phyloP scores from a whole-genome alignment of 2,888 invertebrate genomes.

The Blomia tropicalis region DNA sequence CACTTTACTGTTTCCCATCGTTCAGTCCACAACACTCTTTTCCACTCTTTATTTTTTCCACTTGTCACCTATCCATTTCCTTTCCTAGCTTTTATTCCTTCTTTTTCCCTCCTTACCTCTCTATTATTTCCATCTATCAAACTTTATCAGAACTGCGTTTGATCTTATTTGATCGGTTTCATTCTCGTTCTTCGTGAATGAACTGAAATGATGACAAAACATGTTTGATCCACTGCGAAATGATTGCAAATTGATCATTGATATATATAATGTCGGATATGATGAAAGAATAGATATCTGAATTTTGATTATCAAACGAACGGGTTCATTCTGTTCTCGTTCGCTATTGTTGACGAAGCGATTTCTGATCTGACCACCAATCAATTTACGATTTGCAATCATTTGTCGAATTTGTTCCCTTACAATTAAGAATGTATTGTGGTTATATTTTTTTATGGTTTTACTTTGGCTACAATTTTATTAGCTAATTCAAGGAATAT shows the following conservation, averaged over 20 bases:
- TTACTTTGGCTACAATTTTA: conserved; percentile 13
- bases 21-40: not conserved
- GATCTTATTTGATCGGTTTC: conserved; percentile 14
- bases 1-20: not conserved
- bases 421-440: not conserved
- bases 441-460: conserved; percentile 12
- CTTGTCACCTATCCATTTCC: not conserved
- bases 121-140: not conserved
- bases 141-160: conserved; percentile 14
- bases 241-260: conserved; percentile 3
- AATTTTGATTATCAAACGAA: conserved; percentile 6
- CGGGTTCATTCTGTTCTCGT: not conserved
- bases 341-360: conserved; percentile 10
- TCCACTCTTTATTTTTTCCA: not conserved
- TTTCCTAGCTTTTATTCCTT: not conserved
- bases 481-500: conserved; percentile 9
- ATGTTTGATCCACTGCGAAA: not conserved
- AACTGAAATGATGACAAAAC: conserved; percentile 11
- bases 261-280: not conserved
- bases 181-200: not conserved
- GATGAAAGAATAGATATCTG: conserved; percentile 17
- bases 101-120: not conserved
- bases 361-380: conserved; percentile 13
- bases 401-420: not conserved
- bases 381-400: not conserved